A percentile compares a stretch with the other conserved stretches of the same genome.
These are phyloP conservation scores for Leptestheria dahalacensis DNA, from an alignment of 1,140 invertebrate species.

Conservation along the genomic window DNA sequence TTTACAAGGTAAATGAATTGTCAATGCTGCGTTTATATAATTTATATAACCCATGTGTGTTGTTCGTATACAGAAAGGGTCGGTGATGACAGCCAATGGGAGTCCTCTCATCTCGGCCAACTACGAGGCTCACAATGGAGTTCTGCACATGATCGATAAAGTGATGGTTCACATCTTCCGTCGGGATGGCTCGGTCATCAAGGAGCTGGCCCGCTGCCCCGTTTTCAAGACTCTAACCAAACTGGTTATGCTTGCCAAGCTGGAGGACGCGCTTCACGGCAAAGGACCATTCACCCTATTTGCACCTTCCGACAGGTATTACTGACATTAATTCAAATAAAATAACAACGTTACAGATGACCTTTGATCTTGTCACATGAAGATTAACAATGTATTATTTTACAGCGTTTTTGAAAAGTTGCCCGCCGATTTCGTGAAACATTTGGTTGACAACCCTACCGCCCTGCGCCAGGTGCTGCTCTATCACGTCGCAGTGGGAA, in stretches of 20 bases:
- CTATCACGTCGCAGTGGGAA: conserved; percentile 15
- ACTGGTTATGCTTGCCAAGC: conserved; percentile 9
- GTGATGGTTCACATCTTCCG: conserved; percentile 13
- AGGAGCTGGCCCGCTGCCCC: conserved; percentile 10
- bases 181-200: conserved; percentile 9
- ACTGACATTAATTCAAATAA: not conserved
- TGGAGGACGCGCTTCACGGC: conserved; percentile 12
- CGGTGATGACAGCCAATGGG: conserved; percentile 12
- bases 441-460: conserved; percentile 15
- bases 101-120: conserved; percentile 6
- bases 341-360: no score
- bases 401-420: conserved; percentile 14
- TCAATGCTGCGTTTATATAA: not conserved
- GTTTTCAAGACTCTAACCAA: conserved; percentile 13
- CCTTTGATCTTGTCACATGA: not conserved
- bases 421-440: conserved; percentile 13
- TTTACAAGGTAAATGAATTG: conserved; percentile 5
- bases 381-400: not conserved
- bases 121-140: conserved; percentile 17
- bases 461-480: conserved; percentile 11
- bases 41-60: not conserved
- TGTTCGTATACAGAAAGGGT: conserved; percentile 5
- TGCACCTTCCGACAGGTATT: conserved; percentile 15
- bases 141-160: conserved; percentile 15
- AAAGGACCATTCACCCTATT: conserved; percentile 16